phyloP scores from a whole-genome alignment of 2,888 invertebrate species.

The Germaria angustata region DNA sequence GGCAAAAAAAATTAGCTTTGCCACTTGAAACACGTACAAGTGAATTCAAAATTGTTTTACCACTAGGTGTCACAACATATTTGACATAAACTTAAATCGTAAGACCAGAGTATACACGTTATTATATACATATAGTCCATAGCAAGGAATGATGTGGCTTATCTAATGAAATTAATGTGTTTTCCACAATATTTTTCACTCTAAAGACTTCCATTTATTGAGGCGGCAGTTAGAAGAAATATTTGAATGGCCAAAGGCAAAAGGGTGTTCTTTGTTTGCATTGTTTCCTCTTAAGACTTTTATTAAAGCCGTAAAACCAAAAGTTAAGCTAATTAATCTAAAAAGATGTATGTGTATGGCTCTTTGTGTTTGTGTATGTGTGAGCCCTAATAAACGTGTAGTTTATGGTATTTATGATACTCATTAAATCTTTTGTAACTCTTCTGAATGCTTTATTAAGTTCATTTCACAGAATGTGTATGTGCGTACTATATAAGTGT shows the following conservation, averaged over 20 bases:
- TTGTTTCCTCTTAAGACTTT: constrained; percentile 16
- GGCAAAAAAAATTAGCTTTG: neutral
- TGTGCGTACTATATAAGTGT: too few species aligned
- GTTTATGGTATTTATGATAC: constrained; percentile 10
- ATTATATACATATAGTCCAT: neutral
- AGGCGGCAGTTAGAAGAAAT: neutral
- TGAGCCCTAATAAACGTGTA: neutral
- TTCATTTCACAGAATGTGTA: neutral
- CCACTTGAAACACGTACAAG: too few species aligned
- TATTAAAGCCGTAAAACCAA: constrained; percentile 34
- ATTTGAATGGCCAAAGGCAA: neutral
- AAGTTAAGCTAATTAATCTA: constrained; percentile 52
- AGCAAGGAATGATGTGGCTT: neutral
- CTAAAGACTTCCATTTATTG: neutral
- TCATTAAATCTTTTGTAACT: neutral
- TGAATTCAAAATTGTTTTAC: neutral
- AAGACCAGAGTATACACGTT: constrained; percentile 10
- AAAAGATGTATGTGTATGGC: neutral
- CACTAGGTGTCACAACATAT: constrained; percentile 40
- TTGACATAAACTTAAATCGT: constrained; percentile 22
- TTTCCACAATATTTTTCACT: neutral
- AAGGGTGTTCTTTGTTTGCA: neutral
- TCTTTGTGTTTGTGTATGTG: neutral
- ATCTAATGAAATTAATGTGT: neutral
- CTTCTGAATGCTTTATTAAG: neutral